Base-by-base conservation (phyloP, 2,797 vertebrate genomes). In the Sebastes aleutianus region DNA sequence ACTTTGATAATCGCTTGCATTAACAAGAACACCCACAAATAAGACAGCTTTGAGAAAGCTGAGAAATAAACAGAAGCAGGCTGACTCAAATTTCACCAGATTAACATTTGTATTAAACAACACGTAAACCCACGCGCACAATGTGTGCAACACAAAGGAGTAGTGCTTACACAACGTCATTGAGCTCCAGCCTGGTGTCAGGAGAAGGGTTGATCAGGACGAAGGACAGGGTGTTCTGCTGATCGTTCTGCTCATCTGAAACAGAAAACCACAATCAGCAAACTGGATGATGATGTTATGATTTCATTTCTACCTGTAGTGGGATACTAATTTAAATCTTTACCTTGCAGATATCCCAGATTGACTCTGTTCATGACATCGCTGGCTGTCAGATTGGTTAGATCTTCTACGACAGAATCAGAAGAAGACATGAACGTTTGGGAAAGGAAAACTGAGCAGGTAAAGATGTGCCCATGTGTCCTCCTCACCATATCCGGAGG, bases 301-400 rank as follows among this genome's bases (percentile, higher is more conserved):
- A 27, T 50, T 6, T 12, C 2, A 50, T 29, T 6, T 58, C 16
- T 14, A 32, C 7, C 63, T 29, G 16, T 10, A 3, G 10, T 8
- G 18, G 10, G 20, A 31, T 27, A 2, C 1, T 16, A 29, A 34
- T 3, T 26, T 24, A 31, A 14, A 88, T 76, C 79, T 86, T 96
- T 95, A 98, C 98, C 98, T 97, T 99, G 97, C 78, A 99, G 96
- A 94, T 99, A 99, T 92, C 98, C 98, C 95, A 99, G 96, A 93
- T 99, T 99, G 93, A 99, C 98, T 95, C 98, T 96, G 95, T 99
- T 99, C 98, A 99, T 99, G 93, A 99, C 98, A 88, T 99, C 98
- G 95, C 97, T 97, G 95, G 98, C 98, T 90, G 98, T 99, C 95
- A 99, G 96, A 94, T 99, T 98, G 88, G 96, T 96, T 90, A 97